These are phyloP conservation scores for Pristionchus entomophagus DNA, from an alignment of 2,888 invertebrate species.

Conservation along the genomic window DNA sequence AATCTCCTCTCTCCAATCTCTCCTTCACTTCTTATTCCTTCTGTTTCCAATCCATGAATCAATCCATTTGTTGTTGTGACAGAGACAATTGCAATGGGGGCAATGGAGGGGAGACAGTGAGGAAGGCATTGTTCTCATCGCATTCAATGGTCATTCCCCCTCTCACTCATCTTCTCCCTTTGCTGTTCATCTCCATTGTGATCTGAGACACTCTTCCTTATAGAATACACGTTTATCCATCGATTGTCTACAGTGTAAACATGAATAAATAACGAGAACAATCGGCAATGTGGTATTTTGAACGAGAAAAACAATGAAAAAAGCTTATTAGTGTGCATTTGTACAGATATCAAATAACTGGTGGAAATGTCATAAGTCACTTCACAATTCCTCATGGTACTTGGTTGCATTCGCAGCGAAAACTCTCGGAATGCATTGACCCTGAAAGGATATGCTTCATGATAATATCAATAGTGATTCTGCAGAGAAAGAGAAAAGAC, in stretches of 20 bases:
- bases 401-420: not conserved
- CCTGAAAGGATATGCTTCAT: not conserved
- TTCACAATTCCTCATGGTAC: conserved; percentile 10
- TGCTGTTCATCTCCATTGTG: not conserved
- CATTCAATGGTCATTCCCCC: not conserved
- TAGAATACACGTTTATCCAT: not conserved
- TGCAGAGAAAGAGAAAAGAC: too few relatives aligned
- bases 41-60: not conserved
- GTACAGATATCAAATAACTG: conserved; percentile 21
- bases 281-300: too few relatives aligned
- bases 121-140: not conserved
- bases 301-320: not conserved
- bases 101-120: not conserved
- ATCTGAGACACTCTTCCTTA: not conserved
- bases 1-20: not conserved
- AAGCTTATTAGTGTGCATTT: conserved; percentile 3
- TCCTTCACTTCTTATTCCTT: not conserved
- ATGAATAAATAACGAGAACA: not conserved
- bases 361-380: too few relatives aligned
- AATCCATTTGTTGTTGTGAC: conserved; percentile 13
- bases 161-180: not conserved
- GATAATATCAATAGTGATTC: too few relatives aligned
- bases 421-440: conserved; percentile 1
- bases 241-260: not conserved
- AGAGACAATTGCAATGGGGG: conserved; percentile 12